Evolutionary conservation across 2,888 invertebrate species (phyloP), one percentile per base, ranked within the genome.

Genomic region (Corythucha ciliata): DNA sequence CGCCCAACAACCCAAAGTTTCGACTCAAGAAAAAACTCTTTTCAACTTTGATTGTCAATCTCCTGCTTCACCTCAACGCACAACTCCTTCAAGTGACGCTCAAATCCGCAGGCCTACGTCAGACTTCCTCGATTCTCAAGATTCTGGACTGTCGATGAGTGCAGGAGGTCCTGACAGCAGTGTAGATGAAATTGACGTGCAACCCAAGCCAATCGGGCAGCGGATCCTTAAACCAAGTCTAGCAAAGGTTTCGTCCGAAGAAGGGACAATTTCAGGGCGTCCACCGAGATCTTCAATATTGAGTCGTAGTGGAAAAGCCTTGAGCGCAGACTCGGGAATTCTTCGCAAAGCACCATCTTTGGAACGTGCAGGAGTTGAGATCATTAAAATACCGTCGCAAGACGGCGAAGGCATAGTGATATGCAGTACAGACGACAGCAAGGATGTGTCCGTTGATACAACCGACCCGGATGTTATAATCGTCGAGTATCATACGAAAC

Each of bases 41-140:
- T n/a, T n/a, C n/a, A 44, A 48, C 18, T 57, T 41, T 39, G 54
- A 58, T 49, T 54, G 53, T 26, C 50, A 57, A 6, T 60, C 60
- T 7, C 60, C 60, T 8, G 54, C 54, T 34, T 60, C 60, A 18
- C 60, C 58, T 12, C 51, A 56, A 26, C 56, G 56, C 12, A 49
- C 58, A 10, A 53, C 58, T 20, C 58, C 58, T 53, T 56, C 57
- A 12, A 56, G 52, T 25, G 56, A 59, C 45, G 49, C 58, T 2
- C 60, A 62, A 47, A n/a, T n/a, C n/a, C n/a, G n/a, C n/a, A n/a
- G n/a, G n/a, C n/a, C n/a, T n/a, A n/a, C n/a, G n/a, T n/a, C n/a
- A n/a, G n/a, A n/a, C n/a, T n/a, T n/a, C n/a, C 52, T 61, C 22
- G 60, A 60, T 54, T 62, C 62, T 14, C 61, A 62, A 52, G 63